These are phyloP conservation scores for Tragelaphus eurycerus DNA, from an alignment of 2,797 vertebrate genomes.

Conservation along the genomic window DNA sequence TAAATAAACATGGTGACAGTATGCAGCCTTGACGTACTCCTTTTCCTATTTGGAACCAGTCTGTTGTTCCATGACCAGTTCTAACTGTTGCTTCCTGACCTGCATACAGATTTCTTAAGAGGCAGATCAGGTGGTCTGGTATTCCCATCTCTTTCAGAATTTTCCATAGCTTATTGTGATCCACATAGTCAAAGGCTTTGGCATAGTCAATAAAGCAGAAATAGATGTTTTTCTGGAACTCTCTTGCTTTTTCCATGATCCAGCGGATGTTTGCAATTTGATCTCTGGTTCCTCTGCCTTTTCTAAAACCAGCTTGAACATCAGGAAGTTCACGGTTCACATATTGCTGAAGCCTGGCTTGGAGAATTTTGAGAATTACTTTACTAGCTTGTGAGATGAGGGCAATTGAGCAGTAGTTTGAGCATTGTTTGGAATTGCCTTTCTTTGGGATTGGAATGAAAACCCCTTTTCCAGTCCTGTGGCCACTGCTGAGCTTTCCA, in stretches of 20 bases:
- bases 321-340: background rate
- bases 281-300: background rate
- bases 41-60: background rate
- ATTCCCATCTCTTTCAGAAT: background rate
- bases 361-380: background rate
- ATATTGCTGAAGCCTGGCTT: background rate
- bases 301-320: background rate
- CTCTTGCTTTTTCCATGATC: background rate
- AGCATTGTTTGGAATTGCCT: background rate
- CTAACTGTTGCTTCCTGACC: background rate
- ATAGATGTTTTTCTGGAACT: background rate
- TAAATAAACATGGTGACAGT: background rate
- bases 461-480: background rate
- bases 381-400: background rate
- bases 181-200: background rate
- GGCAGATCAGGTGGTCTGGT: background rate
- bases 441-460: background rate
- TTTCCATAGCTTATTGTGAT: background rate
- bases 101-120: background rate
- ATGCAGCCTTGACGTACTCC: background rate
- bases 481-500: background rate
- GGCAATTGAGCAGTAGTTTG: background rate
- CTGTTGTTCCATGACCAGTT: background rate
- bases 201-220: background rate
- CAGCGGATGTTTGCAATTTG: too few species aligned